Conservation (phyloP, 2,113 vertebrate genomes). For the Larimichthys polyactis region DNA sequence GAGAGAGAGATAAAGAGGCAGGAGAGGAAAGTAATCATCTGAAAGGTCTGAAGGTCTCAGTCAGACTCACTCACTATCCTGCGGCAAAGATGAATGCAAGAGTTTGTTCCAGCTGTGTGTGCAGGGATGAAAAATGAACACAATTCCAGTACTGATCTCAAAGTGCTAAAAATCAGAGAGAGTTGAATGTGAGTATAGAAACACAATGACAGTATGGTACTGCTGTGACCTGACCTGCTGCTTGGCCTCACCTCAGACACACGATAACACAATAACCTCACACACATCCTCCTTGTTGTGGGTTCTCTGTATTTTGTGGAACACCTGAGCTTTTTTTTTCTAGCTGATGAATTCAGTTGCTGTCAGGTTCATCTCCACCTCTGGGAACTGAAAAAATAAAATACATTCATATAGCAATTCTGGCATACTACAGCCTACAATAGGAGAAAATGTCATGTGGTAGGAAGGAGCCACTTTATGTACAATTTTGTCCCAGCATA, state of each 20-base stretch:
- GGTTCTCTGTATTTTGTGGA: not conserved
- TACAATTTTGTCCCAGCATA: not conserved
- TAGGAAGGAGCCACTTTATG: not conserved
- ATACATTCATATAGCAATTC: not conserved
- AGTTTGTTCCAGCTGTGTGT: slow-evolving; percentile 53
- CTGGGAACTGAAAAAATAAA: not conserved
- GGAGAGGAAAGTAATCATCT: slow-evolving; percentile 71
- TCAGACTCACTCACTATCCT: slow-evolving; percentile 67
- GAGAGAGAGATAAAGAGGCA: slow-evolving; percentile 59
- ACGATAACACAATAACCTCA: slow-evolving; percentile 2
- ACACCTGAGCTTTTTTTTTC: not conserved
- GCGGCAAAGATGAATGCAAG: slow-evolving; percentile 61
- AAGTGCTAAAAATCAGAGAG: slow-evolving; percentile 39
- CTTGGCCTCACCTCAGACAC: slow-evolving; percentile 21
- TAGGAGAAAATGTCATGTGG: not conserved
- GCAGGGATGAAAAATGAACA: slow-evolving; percentile 65
- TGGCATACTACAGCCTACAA: not conserved
- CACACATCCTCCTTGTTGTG: not conserved
- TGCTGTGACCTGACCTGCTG: slow-evolving; percentile 31
- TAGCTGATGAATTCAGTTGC: not conserved
- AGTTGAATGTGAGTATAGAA: slow-evolving; percentile 47
- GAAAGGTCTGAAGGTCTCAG: slow-evolving; percentile 72
- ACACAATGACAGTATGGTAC: slow-evolving; percentile 30
- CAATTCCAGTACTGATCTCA: slow-evolving; percentile 56
- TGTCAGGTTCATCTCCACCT: not conserved